Base-by-base conservation (phyloP, 2,113 vertebrate species). In the Lathamus discolor region DNA sequence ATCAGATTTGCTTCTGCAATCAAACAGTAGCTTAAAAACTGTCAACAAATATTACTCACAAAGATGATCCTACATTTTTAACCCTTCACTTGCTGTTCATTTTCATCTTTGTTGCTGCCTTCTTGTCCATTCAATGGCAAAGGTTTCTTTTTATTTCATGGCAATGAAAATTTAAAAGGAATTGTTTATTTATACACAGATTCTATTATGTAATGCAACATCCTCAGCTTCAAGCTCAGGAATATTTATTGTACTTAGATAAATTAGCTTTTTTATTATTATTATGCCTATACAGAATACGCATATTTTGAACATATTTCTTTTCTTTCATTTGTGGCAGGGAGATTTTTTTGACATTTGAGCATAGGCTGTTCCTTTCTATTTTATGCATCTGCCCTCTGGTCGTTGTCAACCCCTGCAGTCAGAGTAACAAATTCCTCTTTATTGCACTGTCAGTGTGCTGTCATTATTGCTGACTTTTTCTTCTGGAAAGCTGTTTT, bases 371-470 rank as follows among this genome's bases (percentile, higher is more conserved):
- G 11, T 86, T 91, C 55, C 62, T 95, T 75, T 76, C 49, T 72
- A 33, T 83, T 90, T 81, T 87, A 90, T 89, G 59, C 61, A 70
- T 92, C 93, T 85, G 24, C 79, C 96, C 72, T 86, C 84, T 69
- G 75, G 90, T 76, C 82, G 28, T 64, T 96, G 86, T 90, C 89
- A 97, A 44, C 33, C 72, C 62, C 84, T 83, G 76, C 86, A 91
- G 75, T 61, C 51, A 17, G 8, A 92, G 77, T 81, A 95, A 92
- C 18, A 9, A 94, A 88, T 81, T 78, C 72, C 41, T 84, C 82
- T 88, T 76, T 79, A 93, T 69, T 81, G 55, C 55, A 48, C 84
- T 91, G 83, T 70, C 95, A 96, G 68, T 25, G 33, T 81, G 41
- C 81, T 95, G 52, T 88, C 84, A 75, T 54, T 88, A 49, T 16